phyloP scores from a whole-genome alignment of 2,113 vertebrate species.

The Suncus etruscus region DNA sequence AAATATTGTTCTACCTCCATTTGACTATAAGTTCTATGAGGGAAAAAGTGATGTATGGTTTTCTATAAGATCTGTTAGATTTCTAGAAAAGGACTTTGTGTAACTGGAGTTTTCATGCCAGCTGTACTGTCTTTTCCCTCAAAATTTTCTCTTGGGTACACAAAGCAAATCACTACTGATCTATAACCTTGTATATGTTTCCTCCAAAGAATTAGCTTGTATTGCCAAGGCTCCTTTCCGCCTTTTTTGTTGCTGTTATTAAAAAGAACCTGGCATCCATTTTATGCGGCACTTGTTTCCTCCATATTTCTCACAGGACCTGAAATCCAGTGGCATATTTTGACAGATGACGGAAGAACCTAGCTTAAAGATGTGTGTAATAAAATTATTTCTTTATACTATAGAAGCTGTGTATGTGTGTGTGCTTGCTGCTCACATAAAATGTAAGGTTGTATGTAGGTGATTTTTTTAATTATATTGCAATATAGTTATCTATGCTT shows the following conservation, averaged over 20 bases:
- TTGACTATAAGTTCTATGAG: not conserved
- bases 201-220: constrained; percentile 13
- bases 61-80: not conserved
- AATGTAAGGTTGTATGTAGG: not conserved
- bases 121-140: not conserved
- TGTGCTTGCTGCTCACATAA: not conserved
- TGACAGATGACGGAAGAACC: constrained; percentile 11
- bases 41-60: not conserved
- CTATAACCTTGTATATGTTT: not conserved
- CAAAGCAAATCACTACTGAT: not conserved
- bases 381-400: not conserved
- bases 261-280: constrained; percentile 1
- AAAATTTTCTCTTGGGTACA: not conserved
- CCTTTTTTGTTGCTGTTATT: not conserved
- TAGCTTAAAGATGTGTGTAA: not conserved
- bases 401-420: not conserved
- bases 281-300: constrained; percentile 16
- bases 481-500: not conserved
- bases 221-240: not conserved
- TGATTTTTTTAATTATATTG: not conserved
- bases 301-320: not conserved
- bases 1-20: not conserved
- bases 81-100: not conserved
- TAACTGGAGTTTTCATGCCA: not conserved
- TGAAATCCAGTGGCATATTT: not conserved